Evolutionary conservation across 2,113 vertebrate genomes (phyloP), one percentile per base, ranked within the genome.

Genomic region (Phodopus roborovskii): DNA sequence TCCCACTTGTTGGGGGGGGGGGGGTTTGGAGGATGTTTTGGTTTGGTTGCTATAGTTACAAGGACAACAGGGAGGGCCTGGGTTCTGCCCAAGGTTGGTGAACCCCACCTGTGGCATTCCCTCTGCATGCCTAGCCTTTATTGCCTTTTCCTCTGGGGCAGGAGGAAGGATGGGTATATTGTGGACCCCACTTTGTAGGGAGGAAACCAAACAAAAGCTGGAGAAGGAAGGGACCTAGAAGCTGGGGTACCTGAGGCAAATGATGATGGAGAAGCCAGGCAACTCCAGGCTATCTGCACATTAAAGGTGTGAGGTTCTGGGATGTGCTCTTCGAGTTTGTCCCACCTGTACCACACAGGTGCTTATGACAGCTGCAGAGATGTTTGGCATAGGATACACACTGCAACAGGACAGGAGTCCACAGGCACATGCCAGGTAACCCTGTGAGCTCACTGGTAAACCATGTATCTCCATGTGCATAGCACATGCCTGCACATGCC

Each of bases 31-130:
- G 75, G 82, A 62, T 0, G 53, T 94, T 95, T 94, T 97, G 94
- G 96, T 85, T 84, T 53, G 81, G 95, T 96, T 84, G 33, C 96
- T 95, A 95, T 96, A 88, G 97, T 89, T 90, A 97, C 77, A 7
- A 66, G 82, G 42, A 26, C 39, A 50, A 50, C 13, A 13, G 39
- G 58, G n/a, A 36, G 62, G 73, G 74, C 90, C 20, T 58, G 56
- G 68, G 53, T 79, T 83, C 28, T 5, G 11, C 3, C 20, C 1
- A 24, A 2, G 19, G 16, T 10, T 0, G 0, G 7, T 73, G 87
- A 70, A 7, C 20, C 22, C 5, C 74, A 88, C 75, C 66, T 73
- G 42, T 9, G 22, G 79, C 64, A 56, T 88, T 60, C 28, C 19
- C 56, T 7, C 17, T 2, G 64, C 68, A 68, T 33, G 17, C 71